Conservation (phyloP, 2,797 vertebrate genomes). For the Adelosebastes latens region DNA sequence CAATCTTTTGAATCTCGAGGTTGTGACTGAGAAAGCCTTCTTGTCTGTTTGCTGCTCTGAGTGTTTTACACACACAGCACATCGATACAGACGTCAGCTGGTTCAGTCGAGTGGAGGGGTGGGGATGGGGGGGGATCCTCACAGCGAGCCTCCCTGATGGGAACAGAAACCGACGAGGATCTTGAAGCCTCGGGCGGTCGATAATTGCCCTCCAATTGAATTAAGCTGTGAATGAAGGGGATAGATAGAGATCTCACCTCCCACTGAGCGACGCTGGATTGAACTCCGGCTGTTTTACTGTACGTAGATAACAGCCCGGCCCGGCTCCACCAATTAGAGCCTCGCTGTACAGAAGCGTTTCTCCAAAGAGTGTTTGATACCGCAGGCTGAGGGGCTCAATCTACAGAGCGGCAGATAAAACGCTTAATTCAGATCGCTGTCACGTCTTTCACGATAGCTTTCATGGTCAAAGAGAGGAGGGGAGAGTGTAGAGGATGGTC, state of each 20-base stretch:
- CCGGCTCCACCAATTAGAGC: conserved; percentile 53
- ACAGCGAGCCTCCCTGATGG: conserved; percentile 58
- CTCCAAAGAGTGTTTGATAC: conserved; percentile 54
- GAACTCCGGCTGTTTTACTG: conserved; percentile 54
- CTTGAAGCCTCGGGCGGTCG: conserved; percentile 68
- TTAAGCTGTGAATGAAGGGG: conserved; percentile 77
- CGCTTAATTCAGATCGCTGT: conserved; percentile 32
- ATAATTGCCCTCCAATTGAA: conserved; percentile 82
- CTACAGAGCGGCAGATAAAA: conserved; percentile 27
- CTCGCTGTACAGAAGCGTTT: conserved; percentile 24
- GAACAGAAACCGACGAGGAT: conserved; percentile 69
- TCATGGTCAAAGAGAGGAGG: conserved; percentile 9
- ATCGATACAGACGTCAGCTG: conserved; percentile 56
- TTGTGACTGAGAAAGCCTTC: conserved; percentile 1
- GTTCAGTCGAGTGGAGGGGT: neutral
- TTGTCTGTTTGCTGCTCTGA: conserved; percentile 18
- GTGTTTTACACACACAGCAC: conserved; percentile 50
- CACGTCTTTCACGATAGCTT: conserved; percentile 28
- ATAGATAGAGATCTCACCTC: conserved; percentile 69
- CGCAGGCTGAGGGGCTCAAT: conserved; percentile 19
- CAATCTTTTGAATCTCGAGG: neutral
- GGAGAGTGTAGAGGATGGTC: neutral
- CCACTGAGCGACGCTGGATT: conserved; percentile 47
- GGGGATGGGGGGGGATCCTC: neutral
- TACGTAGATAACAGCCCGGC: conserved; percentile 61